Evolutionary conservation across 2,888 invertebrate species (phyloP).

Genomic region (Cheilosia pagana): DNA sequence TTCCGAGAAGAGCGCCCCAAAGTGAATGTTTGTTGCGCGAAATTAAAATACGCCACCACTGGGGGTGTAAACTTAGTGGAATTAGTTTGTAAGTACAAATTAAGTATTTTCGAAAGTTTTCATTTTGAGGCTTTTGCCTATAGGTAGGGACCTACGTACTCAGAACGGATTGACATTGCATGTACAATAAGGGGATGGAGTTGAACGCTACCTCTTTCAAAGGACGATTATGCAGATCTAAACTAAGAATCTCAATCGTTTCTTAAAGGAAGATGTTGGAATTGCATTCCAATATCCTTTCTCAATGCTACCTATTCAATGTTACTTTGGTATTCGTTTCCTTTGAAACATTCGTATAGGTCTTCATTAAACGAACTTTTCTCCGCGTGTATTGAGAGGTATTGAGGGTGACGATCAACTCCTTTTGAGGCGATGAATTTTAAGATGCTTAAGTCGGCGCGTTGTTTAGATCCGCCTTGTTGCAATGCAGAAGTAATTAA

Average conservation of each 20-base stretch:
- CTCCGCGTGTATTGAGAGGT: no score
- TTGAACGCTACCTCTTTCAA: constrained; percentile 20
- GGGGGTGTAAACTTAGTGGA: constrained; percentile 40
- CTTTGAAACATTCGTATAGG: no score
- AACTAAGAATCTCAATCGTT: constrained; percentile 15
- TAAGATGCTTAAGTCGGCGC: no score
- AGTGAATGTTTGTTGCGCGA: constrained; percentile 68
- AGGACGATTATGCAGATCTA: constrained; percentile 31
- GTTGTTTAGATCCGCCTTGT: no score
- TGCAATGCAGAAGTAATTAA: no score
- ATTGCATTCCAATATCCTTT: constrained; percentile 12
- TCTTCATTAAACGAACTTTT: no score
- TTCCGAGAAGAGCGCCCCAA: constrained; percentile 60
- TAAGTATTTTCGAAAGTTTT: constrained; percentile 53
- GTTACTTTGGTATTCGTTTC: no score
- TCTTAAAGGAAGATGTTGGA: constrained; percentile 4
- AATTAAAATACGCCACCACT: constrained; percentile 61
- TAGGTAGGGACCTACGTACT: background rate
- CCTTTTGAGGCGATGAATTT: no score
- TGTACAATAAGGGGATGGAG: background rate
- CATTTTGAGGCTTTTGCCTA: constrained; percentile 20
- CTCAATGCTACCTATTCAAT: background rate
- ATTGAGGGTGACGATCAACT: no score
- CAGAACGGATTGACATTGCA: background rate
- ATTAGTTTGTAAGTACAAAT: constrained; percentile 62